Percentiles rank a stretch among this genome's conserved stretches.
Conservation (phyloP, 2,797 vertebrate genomes). For the Chelidonichthys spinosus region DNA sequence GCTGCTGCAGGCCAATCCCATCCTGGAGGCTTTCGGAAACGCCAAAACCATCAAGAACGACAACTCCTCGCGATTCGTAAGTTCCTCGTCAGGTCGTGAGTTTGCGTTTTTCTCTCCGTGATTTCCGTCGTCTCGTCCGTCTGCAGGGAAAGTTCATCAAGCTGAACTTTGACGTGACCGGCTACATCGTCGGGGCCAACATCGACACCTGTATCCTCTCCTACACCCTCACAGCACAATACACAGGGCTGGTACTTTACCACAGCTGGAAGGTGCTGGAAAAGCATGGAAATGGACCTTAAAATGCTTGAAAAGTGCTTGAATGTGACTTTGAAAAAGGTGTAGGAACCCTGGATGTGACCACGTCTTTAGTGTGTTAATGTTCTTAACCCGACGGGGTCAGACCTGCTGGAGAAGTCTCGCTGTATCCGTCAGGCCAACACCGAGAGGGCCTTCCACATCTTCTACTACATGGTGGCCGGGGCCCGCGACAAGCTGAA, state of each 20-base stretch:
- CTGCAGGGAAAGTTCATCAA: slow-evolving; percentile 97
- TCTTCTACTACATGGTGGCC: slow-evolving; percentile 96
- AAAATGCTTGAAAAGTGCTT: too few species aligned
- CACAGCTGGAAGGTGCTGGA: too few species aligned
- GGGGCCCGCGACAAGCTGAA: slow-evolving; percentile 89
- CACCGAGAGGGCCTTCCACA: slow-evolving; percentile 95
- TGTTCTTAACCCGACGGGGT: slow-evolving; percentile 49
- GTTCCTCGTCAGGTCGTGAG: background rate
- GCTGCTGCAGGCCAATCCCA: slow-evolving; percentile 96
- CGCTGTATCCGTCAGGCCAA: slow-evolving; percentile 93
- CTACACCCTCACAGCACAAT: background rate
- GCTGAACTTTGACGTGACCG: slow-evolving; percentile 98
- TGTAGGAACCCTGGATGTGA: too few species aligned
- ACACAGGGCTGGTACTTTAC: too few species aligned
- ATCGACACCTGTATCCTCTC: slow-evolving; percentile 96
- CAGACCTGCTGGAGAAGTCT: slow-evolving; percentile 98
- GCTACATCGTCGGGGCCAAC: slow-evolving; percentile 94
- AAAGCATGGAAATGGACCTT: too few species aligned
- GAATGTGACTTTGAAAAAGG: too few species aligned
- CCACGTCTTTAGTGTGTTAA: background rate
- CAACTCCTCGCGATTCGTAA: slow-evolving; percentile 96
- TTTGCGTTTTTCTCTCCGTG: background rate
- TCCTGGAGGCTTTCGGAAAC: slow-evolving; percentile 97
- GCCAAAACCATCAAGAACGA: slow-evolving; percentile 99
- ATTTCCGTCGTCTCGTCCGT: slow-evolving; percentile 14